These are phyloP conservation scores for Pogonocichla stellata DNA, from an alignment of 2,113 vertebrate species.

Conservation along the genomic window DNA sequence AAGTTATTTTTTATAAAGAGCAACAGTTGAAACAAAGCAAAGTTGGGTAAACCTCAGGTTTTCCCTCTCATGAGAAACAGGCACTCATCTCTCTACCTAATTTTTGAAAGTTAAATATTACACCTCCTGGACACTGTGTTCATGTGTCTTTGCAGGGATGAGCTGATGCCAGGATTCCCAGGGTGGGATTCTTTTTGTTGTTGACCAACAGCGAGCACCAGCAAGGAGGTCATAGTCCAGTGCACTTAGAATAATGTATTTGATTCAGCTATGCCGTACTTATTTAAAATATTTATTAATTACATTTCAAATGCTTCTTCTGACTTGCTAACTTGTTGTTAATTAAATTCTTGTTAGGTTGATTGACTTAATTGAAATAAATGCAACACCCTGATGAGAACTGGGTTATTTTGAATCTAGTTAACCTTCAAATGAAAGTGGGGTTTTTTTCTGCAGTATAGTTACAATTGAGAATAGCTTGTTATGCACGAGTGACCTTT, in stretches of 20 bases:
- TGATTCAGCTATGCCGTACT: not conserved
- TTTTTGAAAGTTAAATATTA: not conserved
- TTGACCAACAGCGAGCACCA: not conserved
- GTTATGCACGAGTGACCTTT: conserved; percentile 38
- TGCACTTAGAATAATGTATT: not conserved
- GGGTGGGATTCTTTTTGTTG: not conserved
- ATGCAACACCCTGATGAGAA: conserved; percentile 45
- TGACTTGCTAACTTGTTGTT: conserved; percentile 58
- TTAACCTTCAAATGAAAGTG: conserved; percentile 46
- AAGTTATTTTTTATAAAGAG: not conserved
- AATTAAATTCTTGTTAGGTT: conserved; percentile 47
- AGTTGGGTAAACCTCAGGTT: not conserved
- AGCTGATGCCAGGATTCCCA: not conserved
- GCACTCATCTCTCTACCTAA: not conserved
- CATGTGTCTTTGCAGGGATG: not conserved
- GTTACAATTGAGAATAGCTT: conserved; percentile 42
- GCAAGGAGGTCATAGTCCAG: not conserved
- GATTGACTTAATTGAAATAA: conserved; percentile 58
- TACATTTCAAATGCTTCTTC: conserved; percentile 1
- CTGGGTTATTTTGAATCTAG: conserved; percentile 48
- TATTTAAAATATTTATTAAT: conserved; percentile 53
- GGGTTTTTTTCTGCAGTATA: not conserved
- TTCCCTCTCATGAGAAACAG: not conserved
- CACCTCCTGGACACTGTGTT: not conserved
- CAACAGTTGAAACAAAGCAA: not conserved